Base-by-base conservation (phyloP, 1,140 invertebrate species). In the Tetranychus cinnabarinus region DNA sequence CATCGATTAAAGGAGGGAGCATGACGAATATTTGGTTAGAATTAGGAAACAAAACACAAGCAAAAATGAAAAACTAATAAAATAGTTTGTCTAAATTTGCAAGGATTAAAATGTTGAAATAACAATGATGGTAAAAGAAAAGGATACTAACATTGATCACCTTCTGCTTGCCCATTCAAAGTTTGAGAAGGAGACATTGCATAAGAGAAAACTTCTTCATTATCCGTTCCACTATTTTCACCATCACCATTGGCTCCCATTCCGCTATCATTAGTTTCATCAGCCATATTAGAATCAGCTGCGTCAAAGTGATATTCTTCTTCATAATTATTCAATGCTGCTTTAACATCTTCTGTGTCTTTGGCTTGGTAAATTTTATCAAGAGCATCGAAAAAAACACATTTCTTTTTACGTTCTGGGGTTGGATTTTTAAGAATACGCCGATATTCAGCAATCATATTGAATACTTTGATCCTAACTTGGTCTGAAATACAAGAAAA, bases 381-480 rank as follows among this genome's bases (percentile, higher is more conserved):
- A n/a, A 65, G 23, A 2, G 62, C 62, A 48, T 65, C 62, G 47
- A 65, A 65, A 52, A 65, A 65, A 33, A 65, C 61, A 48, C 64
- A 65, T 36, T 65, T 65, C 46, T 63, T 63, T 45, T 57, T 59
- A 3, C 64, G 50, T 42, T 65, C 64, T 31, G 59, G 58, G 12
- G 62, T 63, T 34, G 64, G 62, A 62, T 63, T 63, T 45, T 61
- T 65, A 15, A 63, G 36, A 50, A 65, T 65, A 12, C 64, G 15
- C 39, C 62, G 39, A 42, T 65, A 65, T 52, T 65, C 64, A 8
- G 64, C 64, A 57, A 65, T 64, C 64, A 65, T 65, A 57, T 65
- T 65, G 46, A 65, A 65, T 1, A 65, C 62, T n/a, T 63, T 50
- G n/a, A 63, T 65, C 39, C 64, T 39, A 10, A 65, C 64, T 59